Percentiles rank a stretch among this genome's conserved stretches.
phyloP scores from a whole-genome alignment of 2,888 invertebrate genomes.

The Clunio marinus region DNA sequence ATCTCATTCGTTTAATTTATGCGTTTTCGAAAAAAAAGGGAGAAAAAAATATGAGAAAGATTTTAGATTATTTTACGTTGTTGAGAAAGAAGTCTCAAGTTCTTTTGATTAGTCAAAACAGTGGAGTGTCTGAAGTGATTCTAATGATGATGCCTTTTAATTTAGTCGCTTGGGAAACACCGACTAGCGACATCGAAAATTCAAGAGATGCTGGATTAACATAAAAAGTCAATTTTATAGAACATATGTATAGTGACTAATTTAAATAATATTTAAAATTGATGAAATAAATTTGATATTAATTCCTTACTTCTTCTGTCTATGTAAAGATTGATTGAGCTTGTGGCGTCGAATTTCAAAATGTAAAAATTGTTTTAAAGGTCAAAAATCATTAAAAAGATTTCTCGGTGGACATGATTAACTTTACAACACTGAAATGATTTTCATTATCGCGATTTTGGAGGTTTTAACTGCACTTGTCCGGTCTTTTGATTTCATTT shows the following conservation, averaged over 20 bases:
- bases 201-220: slow-evolving; percentile 2
- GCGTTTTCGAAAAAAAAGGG: not conserved
- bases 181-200: not conserved
- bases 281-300: slow-evolving; percentile 22
- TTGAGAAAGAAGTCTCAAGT: not conserved
- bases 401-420: too few relatives aligned
- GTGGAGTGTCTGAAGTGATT: slow-evolving; percentile 11
- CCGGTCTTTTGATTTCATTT: too few relatives aligned
- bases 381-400: too few relatives aligned
- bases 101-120: slow-evolving; percentile 21
- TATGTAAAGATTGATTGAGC: too few relatives aligned
- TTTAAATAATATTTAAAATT: slow-evolving; percentile 35
- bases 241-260: slow-evolving; percentile 17
- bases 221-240: slow-evolving; percentile 10
- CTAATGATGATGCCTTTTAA: slow-evolving; percentile 14
- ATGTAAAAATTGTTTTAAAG: too few relatives aligned
- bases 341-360: too few relatives aligned
- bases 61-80: not conserved
- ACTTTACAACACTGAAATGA: too few relatives aligned
- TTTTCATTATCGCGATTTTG: too few relatives aligned
- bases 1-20: slow-evolving; percentile 25
- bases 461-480: too few relatives aligned
- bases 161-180: not conserved
- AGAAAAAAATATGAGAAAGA: slow-evolving; percentile 17
- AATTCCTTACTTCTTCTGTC: not conserved